phyloP scores from a whole-genome alignment of 2,797 vertebrate species.

The Microcaecilia unicolor region DNA sequence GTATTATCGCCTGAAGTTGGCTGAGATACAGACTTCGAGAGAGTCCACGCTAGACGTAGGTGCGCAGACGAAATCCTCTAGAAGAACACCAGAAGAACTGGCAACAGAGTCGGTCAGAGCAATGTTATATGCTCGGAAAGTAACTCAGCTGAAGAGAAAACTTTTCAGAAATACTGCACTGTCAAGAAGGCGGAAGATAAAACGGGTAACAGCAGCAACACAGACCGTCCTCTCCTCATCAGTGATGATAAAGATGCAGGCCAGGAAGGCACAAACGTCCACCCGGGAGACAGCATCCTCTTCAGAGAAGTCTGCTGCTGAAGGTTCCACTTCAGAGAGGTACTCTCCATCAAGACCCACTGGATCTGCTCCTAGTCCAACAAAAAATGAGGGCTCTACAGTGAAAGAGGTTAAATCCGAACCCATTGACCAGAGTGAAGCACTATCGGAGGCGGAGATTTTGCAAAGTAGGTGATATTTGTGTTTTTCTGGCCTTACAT shows the following conservation, averaged over 20 bases:
- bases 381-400: not conserved
- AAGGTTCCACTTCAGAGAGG: constrained; percentile 1
- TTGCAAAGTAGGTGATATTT: too few relatives aligned
- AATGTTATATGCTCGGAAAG: constrained; percentile 44
- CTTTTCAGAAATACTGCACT: constrained; percentile 20
- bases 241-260: constrained; percentile 20
- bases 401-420: too few relatives aligned
- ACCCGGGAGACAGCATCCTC: too few relatives aligned
- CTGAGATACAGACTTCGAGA: constrained; percentile 29
- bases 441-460: too few relatives aligned
- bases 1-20: constrained; percentile 54
- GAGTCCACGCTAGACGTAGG: not conserved
- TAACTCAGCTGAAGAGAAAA: constrained; percentile 43
- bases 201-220: constrained; percentile 18
- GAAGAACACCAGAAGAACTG: constrained; percentile 12
- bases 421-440: too few relatives aligned
- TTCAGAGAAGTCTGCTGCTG: not conserved
- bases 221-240: constrained; percentile 38
- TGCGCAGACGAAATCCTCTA: constrained; percentile 2
- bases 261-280: constrained; percentile 6
- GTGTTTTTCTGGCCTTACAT: too few relatives aligned
- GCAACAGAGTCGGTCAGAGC: constrained; percentile 30
- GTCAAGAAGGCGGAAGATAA: constrained; percentile 26
- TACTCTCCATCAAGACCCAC: not conserved
- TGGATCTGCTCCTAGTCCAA: not conserved